Conservation (phyloP, 2,797 vertebrate species). For the Leuciscus waleckii region DNA sequence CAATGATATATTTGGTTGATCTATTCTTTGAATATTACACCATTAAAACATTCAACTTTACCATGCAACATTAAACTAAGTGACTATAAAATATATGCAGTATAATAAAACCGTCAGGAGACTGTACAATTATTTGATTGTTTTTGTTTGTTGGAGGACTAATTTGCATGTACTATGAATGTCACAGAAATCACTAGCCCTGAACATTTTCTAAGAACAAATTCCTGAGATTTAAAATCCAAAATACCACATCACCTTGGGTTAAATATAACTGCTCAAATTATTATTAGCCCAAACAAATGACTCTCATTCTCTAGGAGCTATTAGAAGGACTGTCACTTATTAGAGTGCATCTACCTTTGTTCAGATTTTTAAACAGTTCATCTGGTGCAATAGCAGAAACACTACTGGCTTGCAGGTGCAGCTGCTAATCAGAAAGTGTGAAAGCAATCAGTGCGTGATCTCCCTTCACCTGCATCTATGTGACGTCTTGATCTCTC, state of each 20-base stretch:
- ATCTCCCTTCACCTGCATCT: conserved; percentile 33
- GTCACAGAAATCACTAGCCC: background rate
- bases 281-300: background rate
- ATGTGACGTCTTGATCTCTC: conserved; percentile 27
- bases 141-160: background rate
- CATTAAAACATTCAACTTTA: background rate
- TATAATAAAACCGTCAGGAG: background rate
- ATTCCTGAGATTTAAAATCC: background rate
- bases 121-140: background rate
- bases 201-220: background rate
- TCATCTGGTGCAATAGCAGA: background rate
- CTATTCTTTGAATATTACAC: background rate
- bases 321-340: background rate
- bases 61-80: background rate
- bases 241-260: background rate
- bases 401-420: background rate
- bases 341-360: background rate
- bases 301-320: background rate
- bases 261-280: background rate
- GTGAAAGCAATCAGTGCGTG: conserved; percentile 18
- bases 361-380: background rate
- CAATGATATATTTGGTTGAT: background rate
- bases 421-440: conserved; percentile 20
- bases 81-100: background rate
- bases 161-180: background rate